phyloP scores from a whole-genome alignment of 92 coral and sea anemone species.

The Isaurus tuberculatus region DNA sequence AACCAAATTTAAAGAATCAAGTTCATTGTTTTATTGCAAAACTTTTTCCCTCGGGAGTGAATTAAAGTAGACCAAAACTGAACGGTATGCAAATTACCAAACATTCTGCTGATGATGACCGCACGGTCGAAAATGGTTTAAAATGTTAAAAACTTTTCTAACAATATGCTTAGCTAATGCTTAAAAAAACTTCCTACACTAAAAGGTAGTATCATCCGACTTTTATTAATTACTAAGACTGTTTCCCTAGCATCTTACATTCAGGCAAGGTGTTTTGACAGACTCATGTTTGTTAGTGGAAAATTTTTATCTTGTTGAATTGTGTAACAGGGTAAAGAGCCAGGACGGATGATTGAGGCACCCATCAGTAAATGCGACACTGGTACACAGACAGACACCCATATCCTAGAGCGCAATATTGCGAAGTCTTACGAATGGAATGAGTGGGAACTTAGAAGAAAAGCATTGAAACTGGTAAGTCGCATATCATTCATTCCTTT shows the following conservation, averaged over 20 bases:
- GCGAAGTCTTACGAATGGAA: constrained; percentile 99
- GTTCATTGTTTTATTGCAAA: too few species aligned
- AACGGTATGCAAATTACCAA: too few species aligned
- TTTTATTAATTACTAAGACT: too few species aligned
- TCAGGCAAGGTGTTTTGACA: neutral
- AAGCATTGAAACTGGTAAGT: constrained; percentile 93
- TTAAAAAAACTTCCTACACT: too few species aligned
- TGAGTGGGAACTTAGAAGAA: constrained; percentile 97
- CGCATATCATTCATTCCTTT: neutral
- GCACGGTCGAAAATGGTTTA: too few species aligned
- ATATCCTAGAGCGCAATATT: constrained; percentile 94
- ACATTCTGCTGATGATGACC: too few species aligned
- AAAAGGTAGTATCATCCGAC: too few species aligned
- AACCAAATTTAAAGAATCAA: too few species aligned
- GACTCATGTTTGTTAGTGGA: neutral
- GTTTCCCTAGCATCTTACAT: neutral
- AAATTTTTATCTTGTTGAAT: neutral
- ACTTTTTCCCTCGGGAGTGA: too few species aligned
- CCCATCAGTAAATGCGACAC: constrained; percentile 98
- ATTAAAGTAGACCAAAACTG: too few species aligned
- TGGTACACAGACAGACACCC: constrained; percentile 99
- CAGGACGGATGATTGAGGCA: constrained; percentile 93
- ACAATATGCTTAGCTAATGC: too few species aligned
- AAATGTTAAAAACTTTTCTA: too few species aligned
- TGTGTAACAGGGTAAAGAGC: constrained; percentile 73